Percentiles rank a stretch among this genome's conserved stretches.
These are phyloP conservation scores for Perccottus glenii DNA, from an alignment of 2,113 vertebrate species.

Conservation along the genomic window DNA sequence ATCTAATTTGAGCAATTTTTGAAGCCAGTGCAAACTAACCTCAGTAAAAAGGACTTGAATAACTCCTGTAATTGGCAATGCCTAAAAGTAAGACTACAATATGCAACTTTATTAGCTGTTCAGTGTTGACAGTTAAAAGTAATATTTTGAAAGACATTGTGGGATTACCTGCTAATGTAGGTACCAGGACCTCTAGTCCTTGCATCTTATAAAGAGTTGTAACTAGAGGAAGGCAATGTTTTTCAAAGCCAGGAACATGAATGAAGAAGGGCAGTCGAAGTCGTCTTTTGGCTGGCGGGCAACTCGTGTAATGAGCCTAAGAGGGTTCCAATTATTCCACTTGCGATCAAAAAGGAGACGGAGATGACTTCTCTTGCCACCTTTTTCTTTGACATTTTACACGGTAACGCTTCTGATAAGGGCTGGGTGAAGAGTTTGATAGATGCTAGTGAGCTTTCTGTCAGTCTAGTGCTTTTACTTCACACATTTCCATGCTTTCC, in stretches of 20 bases:
- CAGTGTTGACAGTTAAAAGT: conserved; percentile 62
- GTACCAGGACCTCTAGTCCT: conserved; percentile 66
- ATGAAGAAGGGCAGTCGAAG: conserved; percentile 73
- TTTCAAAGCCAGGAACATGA: conserved; percentile 74
- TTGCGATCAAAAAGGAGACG: conserved; percentile 76
- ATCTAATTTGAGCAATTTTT: neutral
- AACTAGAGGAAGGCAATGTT: conserved; percentile 65
- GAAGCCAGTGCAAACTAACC: neutral
- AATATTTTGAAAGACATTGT: conserved; percentile 66
- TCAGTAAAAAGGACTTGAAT: neutral
- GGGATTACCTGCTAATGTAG: conserved; percentile 72
- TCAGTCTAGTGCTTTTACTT: conserved; percentile 70
- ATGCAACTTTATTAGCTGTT: conserved; percentile 54
- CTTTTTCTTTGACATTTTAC: conserved; percentile 75
- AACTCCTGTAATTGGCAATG: conserved; percentile 37
- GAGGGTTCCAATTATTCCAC: conserved; percentile 82
- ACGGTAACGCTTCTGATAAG: conserved; percentile 75
- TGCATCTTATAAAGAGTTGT: conserved; percentile 68
- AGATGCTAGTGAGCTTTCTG: conserved; percentile 52
- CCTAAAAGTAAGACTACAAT: conserved; percentile 8
- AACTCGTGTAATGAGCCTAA: conserved; percentile 79
- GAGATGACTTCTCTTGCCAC: conserved; percentile 69
- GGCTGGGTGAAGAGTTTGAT: conserved; percentile 40
- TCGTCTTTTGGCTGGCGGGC: conserved; percentile 75
- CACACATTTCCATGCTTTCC: conserved; percentile 44